phyloP scores from a whole-genome alignment of 2,797 vertebrate species.

The Vipera ursinii region DNA sequence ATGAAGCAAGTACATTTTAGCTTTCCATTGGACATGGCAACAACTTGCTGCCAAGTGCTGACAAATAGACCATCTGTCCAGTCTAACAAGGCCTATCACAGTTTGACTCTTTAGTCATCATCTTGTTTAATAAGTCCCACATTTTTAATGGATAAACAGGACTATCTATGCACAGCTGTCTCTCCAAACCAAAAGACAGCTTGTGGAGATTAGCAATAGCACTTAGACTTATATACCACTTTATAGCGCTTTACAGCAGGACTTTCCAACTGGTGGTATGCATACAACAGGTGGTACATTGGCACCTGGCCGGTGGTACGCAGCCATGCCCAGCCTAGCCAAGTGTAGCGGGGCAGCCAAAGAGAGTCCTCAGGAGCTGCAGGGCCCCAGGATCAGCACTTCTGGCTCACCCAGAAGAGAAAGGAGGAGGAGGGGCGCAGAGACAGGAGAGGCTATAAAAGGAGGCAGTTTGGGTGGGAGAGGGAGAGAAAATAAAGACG shows the following conservation, averaged over 20 bases:
- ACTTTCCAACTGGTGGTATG: too few relatives aligned
- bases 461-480: too few relatives aligned
- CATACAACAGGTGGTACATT: too few relatives aligned
- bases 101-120: background rate
- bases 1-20: background rate
- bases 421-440: too few relatives aligned
- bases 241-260: background rate
- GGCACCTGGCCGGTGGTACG: too few relatives aligned
- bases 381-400: too few relatives aligned
- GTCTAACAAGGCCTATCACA: slow-evolving; percentile 3
- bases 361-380: too few relatives aligned
- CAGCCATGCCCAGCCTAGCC: too few relatives aligned
- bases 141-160: slow-evolving; percentile 4
- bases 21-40: background rate
- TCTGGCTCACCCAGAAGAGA: too few relatives aligned
- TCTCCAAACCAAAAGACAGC: background rate
- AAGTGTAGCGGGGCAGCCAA: too few relatives aligned
- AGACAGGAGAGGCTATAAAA: too few relatives aligned
- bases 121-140: slow-evolving; percentile 9
- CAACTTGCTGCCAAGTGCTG: background rate
- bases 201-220: background rate
- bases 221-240: background rate
- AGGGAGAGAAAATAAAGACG: too few relatives aligned
- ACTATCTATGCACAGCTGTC: background rate
- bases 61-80: slow-evolving; percentile 27